Conservation (phyloP, 2,888 invertebrate species). For the Pterostichus madidus region DNA sequence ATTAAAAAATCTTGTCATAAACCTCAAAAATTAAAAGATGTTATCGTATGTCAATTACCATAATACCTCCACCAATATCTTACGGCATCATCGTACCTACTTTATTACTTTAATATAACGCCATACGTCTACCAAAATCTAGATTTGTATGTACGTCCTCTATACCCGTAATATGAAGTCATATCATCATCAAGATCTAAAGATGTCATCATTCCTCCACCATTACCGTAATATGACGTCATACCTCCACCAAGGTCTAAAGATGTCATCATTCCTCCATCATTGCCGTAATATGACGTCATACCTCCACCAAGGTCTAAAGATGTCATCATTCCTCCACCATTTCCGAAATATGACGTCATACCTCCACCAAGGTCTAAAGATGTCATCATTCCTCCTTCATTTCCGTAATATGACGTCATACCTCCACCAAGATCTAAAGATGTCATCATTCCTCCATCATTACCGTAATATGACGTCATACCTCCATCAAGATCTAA, state of each 20-base stretch:
- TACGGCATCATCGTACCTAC: no score
- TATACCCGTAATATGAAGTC: not conserved
- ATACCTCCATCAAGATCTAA: not conserved
- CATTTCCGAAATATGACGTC: constrained; percentile 1
- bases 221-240: not conserved
- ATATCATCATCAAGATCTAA: not conserved
- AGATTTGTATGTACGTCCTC: no score
- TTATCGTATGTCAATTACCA: no score
- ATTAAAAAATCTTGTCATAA: no score
- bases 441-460: not conserved
- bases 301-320: not conserved
- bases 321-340: not conserved
- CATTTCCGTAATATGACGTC: not conserved
- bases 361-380: not conserved
- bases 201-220: not conserved
- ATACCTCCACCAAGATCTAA: not conserved
- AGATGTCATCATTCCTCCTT: not conserved
- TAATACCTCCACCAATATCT: no score
- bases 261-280: not conserved
- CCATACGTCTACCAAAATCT: no score
- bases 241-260: not conserved
- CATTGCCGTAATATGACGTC: not conserved
- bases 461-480: not conserved
- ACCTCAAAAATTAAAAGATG: no score
- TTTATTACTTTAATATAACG: no score